Percentiles rank a stretch among this genome's conserved stretches.
phyloP scores from a whole-genome alignment of 1,140 invertebrate genomes.

The Drosophila sucinea region DNA sequence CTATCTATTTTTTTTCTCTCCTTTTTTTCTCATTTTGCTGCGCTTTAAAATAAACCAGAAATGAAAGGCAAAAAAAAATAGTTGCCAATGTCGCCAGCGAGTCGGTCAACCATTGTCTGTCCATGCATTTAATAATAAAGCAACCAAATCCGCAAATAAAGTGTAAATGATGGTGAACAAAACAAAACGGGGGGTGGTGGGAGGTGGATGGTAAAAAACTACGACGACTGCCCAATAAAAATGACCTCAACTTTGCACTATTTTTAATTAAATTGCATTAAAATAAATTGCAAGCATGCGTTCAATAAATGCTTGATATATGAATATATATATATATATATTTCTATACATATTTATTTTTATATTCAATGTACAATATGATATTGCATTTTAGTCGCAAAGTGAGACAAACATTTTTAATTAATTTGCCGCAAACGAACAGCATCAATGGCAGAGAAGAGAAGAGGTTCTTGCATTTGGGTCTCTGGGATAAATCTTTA shows the following conservation, averaged over 20 bases:
- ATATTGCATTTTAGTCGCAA: slow-evolving; percentile 44
- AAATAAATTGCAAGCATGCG: slow-evolving; percentile 46
- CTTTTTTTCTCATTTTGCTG: slow-evolving; percentile 41
- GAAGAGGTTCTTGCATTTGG: background rate
- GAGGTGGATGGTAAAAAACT: slow-evolving; percentile 11
- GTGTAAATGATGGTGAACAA: slow-evolving; percentile 43
- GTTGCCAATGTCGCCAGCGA: slow-evolving; percentile 33
- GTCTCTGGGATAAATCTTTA: background rate
- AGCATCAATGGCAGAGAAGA: background rate
- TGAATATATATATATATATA: slow-evolving; percentile 7
- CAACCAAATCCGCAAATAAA: slow-evolving; percentile 68
- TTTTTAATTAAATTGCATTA: slow-evolving; percentile 74
- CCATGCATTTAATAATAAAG: slow-evolving; percentile 66
- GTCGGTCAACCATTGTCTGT: slow-evolving; percentile 18
- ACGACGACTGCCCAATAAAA: slow-evolving; percentile 41
- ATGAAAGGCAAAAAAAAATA: slow-evolving; percentile 28
- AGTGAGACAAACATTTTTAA: slow-evolving; percentile 43
- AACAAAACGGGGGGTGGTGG: slow-evolving; percentile 21
- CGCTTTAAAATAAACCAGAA: slow-evolving; percentile 34
- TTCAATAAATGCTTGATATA: slow-evolving; percentile 34
- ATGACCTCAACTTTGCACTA: slow-evolving; percentile 51
- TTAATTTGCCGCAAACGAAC: slow-evolving; percentile 53
- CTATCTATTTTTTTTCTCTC: slow-evolving; percentile 39
- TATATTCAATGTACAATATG: slow-evolving; percentile 4
- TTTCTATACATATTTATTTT: background rate